Base-by-base conservation (phyloP, 2,113 vertebrate species). In the Nesogale talazaci region DNA sequence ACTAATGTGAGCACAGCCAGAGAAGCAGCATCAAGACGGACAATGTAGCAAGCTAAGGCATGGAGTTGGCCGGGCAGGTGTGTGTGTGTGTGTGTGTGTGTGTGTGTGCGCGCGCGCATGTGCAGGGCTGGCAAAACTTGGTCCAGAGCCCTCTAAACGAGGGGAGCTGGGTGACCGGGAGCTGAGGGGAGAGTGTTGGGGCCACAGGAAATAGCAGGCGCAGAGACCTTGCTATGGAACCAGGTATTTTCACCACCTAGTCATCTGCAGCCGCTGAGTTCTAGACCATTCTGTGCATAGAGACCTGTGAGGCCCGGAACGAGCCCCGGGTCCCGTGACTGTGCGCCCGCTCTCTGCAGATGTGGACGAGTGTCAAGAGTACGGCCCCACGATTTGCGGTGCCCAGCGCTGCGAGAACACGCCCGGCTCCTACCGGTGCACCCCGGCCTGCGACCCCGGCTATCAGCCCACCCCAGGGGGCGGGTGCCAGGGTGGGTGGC, bases 381-480 rank as follows among this genome's bases (percentile, higher is more conserved):
- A 98, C 0, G 94, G 97, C 0, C 96, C 97, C 0, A 89, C 93
- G 0, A 97, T 99, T 1, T 99, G 99, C 0, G 97, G 96, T 0
- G 92, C 97, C 0, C 98, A 97, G 93, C 98, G 97, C 6, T 99
- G 99, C 46, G 98, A 99, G 92, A 99, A 99, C 89, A 98, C 98
- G 2, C 98, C 99, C 0, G 99, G 99, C 25, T 99, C 99, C 1
- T 99, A 98, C 97, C 98, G 88, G 84, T 99, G 99, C 79, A 74
- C 98, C 0, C 94, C 97, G 0, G 97, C 97, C 83, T 99, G 99
- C 92, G 97, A 98, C 65, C 97, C 98, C 0, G 99, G 99, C 2
- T 98, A 98, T 96, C 97, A 92, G 83, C 87, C 97, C 14, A 94
- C 96, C 0, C 40, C 75, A 11, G 79, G 90, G 0, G 98, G 98